A percentile compares a stretch with the other conserved stretches of the same genome.
Conservation (phyloP, 1,140 invertebrate species). For the Colletes latitarsis region DNA sequence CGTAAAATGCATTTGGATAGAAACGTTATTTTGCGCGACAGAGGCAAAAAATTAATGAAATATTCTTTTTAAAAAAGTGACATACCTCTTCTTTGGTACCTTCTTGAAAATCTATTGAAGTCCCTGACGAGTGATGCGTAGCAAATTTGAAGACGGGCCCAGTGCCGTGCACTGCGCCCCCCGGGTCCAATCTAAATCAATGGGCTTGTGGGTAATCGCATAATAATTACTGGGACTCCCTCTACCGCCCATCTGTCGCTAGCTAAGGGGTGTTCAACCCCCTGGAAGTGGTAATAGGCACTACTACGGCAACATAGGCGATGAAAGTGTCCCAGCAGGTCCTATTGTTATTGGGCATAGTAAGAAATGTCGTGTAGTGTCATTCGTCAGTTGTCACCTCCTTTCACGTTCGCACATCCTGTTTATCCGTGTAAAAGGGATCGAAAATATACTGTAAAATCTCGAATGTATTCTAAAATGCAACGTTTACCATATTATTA, state of each 20-base stretch:
- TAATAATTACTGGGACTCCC: slow-evolving; percentile 80
- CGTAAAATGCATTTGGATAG: too few species aligned
- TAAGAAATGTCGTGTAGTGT: slow-evolving; percentile 53
- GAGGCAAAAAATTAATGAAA: too few species aligned
- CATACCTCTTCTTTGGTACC: neutral
- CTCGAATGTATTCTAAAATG: neutral
- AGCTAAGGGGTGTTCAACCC: slow-evolving; percentile 70
- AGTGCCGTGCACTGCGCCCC: slow-evolving; percentile 53
- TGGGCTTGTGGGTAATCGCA: slow-evolving; percentile 81
- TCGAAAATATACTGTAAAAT: neutral
- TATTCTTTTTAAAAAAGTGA: neutral
- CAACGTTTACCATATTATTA: too few species aligned
- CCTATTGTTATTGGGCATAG: slow-evolving; percentile 73
- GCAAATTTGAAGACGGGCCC: slow-evolving; percentile 58
- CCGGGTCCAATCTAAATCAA: slow-evolving; percentile 80
- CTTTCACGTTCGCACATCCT: slow-evolving; percentile 1
- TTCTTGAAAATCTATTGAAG: slow-evolving; percentile 1
- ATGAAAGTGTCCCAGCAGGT: slow-evolving; percentile 76
- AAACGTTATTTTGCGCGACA: too few species aligned
- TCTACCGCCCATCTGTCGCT: slow-evolving; percentile 78
- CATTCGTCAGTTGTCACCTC: slow-evolving; percentile 14
- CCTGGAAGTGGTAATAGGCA: slow-evolving; percentile 63
- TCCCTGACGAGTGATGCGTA: slow-evolving; percentile 48
- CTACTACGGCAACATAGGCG: slow-evolving; percentile 65
- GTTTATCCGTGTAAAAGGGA: neutral